Base-by-base conservation (phyloP, 1,140 invertebrate species). In the Cryptotermes secundus region DNA sequence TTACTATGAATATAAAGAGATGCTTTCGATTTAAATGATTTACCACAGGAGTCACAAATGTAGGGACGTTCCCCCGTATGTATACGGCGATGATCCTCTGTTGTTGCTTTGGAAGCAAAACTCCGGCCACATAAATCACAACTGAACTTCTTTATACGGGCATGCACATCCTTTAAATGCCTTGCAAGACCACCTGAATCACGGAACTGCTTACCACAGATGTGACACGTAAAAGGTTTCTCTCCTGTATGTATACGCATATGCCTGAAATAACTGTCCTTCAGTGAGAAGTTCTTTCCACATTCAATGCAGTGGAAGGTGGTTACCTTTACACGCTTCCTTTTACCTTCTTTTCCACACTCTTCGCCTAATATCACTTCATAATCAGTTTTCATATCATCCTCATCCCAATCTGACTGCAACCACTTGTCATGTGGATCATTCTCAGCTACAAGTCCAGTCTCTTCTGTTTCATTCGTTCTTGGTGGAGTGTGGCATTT, bases 151-250 rank as follows among this genome's bases (percentile, higher is more conserved):
- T 92, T 92, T 1, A 93, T 91, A 0, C 91, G 89, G 42, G 92
- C 92, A 86, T 95, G 94, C 0, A 94, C 93, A 83, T 94, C 92
- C 24, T 91, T 90, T 35, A 94, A 83, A 87, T 95, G 94, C 24
- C 93, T 89, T 14, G 90, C 90, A n/a, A 94, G 88, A 12, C 93
- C 93, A 87, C 92, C 91, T 3, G 91, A 91, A 24, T 94, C 91
- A 34, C 93, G 90, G 88, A 96, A 96, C 84, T 93, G 92, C 85
- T 90, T 89, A 14, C 88, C 89, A 83, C 89, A 89, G 16, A 88
- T 85, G 79, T 88, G 86, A 85, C 89, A 90, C 16, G 88, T 87
- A 80, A 87, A 88, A 0, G 88, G 88, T 4, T 87, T 86, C 82
- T 89, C 88, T 80, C 89, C 86, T 35, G 87, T 86, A 85, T 90